Percentiles rank a stretch among this genome's conserved stretches.
Conservation (phyloP, 2,888 invertebrate genomes). For the Heliconius aoede region DNA sequence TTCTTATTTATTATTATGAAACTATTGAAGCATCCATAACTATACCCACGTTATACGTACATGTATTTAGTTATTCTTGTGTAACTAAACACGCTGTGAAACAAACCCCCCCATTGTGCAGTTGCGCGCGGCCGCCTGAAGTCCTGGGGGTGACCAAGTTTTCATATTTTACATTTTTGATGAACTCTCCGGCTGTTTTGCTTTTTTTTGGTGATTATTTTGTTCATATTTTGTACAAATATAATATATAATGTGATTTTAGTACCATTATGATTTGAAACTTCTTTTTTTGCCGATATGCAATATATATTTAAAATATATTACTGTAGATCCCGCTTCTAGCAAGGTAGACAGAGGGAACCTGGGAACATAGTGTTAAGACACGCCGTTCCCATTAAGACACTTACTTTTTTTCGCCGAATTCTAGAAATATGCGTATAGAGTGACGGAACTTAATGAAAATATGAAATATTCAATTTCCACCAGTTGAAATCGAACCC, state of each 20-base stretch:
- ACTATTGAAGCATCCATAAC: conserved; percentile 9
- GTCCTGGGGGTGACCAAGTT: conserved; percentile 11
- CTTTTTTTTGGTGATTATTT: conserved; percentile 3
- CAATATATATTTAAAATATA: too few species aligned
- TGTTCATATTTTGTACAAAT: neutral
- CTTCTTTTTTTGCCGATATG: too few species aligned
- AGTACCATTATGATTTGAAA: too few species aligned
- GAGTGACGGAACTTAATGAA: too few species aligned
- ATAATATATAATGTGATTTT: neutral
- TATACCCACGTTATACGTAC: neutral
- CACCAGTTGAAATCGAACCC: too few species aligned
- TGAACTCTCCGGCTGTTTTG: conserved; percentile 2
- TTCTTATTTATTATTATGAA: conserved; percentile 11
- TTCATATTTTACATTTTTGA: conserved; percentile 27
- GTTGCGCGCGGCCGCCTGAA: conserved; percentile 18
- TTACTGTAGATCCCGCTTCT: too few species aligned
- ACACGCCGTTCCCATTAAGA: neutral
- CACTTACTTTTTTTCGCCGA: too few species aligned
- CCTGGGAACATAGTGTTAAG: neutral
- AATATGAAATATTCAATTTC: too few species aligned
- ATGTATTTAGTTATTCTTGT: conserved; percentile 17
- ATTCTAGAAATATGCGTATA: too few species aligned
- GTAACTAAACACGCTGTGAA: conserved; percentile 12
- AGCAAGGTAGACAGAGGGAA: neutral
- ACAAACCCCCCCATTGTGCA: conserved; percentile 23